A percentile compares a stretch with the other conserved stretches of the same genome.
These are phyloP conservation scores for Zeus faber DNA, from an alignment of 2,113 vertebrate genomes.

Conservation along the genomic window DNA sequence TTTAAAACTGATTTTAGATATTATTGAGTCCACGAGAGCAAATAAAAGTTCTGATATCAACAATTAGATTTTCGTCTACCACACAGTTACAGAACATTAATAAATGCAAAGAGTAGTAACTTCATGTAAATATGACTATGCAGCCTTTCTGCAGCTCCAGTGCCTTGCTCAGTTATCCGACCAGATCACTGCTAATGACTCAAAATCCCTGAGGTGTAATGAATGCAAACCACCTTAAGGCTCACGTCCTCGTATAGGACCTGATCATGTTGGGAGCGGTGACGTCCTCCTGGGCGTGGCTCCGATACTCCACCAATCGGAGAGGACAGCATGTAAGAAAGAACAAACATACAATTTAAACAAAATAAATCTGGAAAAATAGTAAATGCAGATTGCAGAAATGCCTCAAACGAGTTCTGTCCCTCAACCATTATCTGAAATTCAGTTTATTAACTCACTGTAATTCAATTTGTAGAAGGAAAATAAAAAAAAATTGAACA, in stretches of 20 bases:
- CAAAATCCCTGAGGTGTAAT: constrained; percentile 29
- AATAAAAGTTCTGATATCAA: no score
- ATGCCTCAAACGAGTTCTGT: no score
- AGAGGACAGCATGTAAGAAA: no score
- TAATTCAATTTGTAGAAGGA: no score
- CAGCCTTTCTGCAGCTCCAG: constrained; percentile 25
- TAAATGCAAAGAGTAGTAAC: constrained; percentile 17
- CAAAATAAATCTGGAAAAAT: constrained; percentile 1
- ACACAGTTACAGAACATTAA: constrained; percentile 13
- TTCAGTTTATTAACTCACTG: no score
- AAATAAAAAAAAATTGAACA: no score
- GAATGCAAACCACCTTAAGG: constrained; percentile 43
- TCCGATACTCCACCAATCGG: constrained; percentile 8
- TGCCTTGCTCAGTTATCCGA: constrained; percentile 33
- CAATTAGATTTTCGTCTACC: background rate
- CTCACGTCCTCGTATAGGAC: constrained; percentile 33
- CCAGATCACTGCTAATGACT: constrained; percentile 40
- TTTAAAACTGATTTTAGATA: no score
- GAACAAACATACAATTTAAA: constrained; percentile 14
- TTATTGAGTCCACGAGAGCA: no score
- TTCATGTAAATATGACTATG: constrained; percentile 40
- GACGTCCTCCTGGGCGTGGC: constrained; percentile 21
- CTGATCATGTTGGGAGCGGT: constrained; percentile 37
- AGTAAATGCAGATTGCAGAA: background rate
- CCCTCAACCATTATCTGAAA: no score